Percentiles rank a stretch among this genome's conserved stretches.
phyloP scores from a whole-genome alignment of 1,140 invertebrate species.

The Drosophila virilis region DNA sequence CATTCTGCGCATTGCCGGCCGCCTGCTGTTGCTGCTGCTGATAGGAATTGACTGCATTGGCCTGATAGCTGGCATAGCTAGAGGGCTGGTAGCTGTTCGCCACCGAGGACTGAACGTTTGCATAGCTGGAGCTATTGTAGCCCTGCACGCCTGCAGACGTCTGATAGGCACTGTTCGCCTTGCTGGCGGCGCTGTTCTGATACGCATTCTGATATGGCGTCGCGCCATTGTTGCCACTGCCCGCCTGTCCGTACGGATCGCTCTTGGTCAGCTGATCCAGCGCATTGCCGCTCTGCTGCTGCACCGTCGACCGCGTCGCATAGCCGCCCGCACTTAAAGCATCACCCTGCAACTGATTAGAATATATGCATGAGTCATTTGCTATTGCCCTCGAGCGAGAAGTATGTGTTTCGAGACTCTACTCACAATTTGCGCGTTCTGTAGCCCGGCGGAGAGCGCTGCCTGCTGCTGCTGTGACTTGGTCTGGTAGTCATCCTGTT shows the following conservation, averaged over 20 bases:
- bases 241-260: slow-evolving; percentile 78
- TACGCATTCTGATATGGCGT: slow-evolving; percentile 77
- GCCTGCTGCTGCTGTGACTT: slow-evolving; percentile 75
- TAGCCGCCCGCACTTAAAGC: slow-evolving; percentile 66
- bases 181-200: slow-evolving; percentile 66
- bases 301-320: slow-evolving; percentile 60
- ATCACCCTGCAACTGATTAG: slow-evolving; percentile 57
- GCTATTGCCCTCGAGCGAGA: too few species aligned
- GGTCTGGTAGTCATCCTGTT: slow-evolving; percentile 76
- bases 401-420: background rate
- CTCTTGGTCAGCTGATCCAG: slow-evolving; percentile 80
- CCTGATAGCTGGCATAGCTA: slow-evolving; percentile 79
- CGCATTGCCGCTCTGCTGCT: slow-evolving; percentile 63
- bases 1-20: slow-evolving; percentile 50
- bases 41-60: slow-evolving; percentile 78
- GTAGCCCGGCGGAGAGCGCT: slow-evolving; percentile 69
- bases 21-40: slow-evolving; percentile 72
- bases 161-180: slow-evolving; percentile 70
- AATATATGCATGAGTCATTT: too few species aligned
- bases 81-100: slow-evolving; percentile 79
- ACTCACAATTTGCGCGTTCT: slow-evolving; percentile 80
- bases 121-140: slow-evolving; percentile 75
- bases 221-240: slow-evolving; percentile 40
- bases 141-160: slow-evolving; percentile 55
- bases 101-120: slow-evolving; percentile 80